phyloP scores from a whole-genome alignment of 2,888 invertebrate species.

The Rutpela maculata region DNA sequence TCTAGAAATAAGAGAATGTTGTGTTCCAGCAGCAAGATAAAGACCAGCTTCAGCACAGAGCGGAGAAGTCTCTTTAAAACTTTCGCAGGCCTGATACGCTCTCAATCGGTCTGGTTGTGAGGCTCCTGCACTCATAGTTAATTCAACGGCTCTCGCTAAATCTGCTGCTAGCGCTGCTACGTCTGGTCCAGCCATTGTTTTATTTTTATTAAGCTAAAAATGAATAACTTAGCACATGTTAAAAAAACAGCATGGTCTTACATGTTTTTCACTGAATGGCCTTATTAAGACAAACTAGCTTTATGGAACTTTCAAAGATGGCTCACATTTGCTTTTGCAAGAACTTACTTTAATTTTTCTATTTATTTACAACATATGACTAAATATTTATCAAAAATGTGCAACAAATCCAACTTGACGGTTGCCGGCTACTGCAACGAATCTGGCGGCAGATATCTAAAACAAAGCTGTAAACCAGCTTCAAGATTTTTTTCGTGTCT shows the following conservation, averaged over 20 bases:
- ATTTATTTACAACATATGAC: constrained; percentile 55
- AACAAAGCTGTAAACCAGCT: constrained; percentile 10
- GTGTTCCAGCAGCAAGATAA: constrained; percentile 83
- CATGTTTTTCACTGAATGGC: constrained; percentile 40
- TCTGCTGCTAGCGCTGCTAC: constrained; percentile 85
- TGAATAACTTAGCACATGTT: constrained; percentile 48
- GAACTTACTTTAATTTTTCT: constrained; percentile 41
- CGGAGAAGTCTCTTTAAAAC: constrained; percentile 90
- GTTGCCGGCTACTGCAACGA: constrained; percentile 64
- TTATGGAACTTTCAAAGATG: neutral
- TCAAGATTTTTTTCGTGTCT: neutral
- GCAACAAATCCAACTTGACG: constrained; percentile 61
- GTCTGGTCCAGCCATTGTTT: constrained; percentile 76
- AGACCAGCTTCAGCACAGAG: constrained; percentile 92
- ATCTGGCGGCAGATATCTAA: constrained; percentile 35
- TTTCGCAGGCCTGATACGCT: constrained; percentile 90
- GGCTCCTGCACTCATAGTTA: constrained; percentile 88
- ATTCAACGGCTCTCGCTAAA: constrained; percentile 87
- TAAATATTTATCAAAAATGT: constrained; percentile 58
- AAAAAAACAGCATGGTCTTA: constrained; percentile 49
- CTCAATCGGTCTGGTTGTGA: constrained; percentile 85
- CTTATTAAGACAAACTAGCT: constrained; percentile 18
- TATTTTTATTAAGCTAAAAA: constrained; percentile 35
- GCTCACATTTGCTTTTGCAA: neutral
- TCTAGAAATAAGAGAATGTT: constrained; percentile 86